phyloP scores from a whole-genome alignment of 2,113 vertebrate genomes.

The Corydoras maculifer region DNA sequence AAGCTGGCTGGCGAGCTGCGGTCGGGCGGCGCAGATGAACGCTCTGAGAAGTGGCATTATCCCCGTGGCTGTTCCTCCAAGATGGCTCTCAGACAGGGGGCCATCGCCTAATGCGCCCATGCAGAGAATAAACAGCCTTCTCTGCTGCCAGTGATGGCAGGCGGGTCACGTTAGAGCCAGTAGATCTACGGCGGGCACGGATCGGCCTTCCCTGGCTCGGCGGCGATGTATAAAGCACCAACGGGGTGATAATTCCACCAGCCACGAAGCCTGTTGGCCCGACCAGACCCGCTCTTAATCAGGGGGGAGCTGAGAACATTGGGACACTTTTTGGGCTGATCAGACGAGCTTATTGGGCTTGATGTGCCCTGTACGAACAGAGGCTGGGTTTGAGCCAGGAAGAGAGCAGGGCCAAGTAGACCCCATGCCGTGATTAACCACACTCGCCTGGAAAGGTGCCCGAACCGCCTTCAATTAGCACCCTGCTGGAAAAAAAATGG shows the following conservation, averaged over 20 bases:
- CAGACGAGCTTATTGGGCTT: slow-evolving; percentile 36
- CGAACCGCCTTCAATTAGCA: slow-evolving; percentile 29
- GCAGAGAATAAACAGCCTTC: slow-evolving; percentile 22
- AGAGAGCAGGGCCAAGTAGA: slow-evolving; percentile 23
- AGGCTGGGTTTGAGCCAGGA: slow-evolving; percentile 8
- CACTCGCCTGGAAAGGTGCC: slow-evolving; percentile 7
- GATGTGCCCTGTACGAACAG: slow-evolving; percentile 30
- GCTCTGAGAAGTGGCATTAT: slow-evolving; percentile 12
- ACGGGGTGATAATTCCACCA: slow-evolving; percentile 47
- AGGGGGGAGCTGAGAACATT: slow-evolving; percentile 10
- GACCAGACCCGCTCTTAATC: too few species aligned
- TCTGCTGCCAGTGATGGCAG: neutral
- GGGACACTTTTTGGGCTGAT: slow-evolving; percentile 33
- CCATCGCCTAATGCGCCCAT: slow-evolving; percentile 9
- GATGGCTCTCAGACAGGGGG: slow-evolving; percentile 9
- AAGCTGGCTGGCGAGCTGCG: slow-evolving; percentile 1
- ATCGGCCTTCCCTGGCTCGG: slow-evolving; percentile 20
- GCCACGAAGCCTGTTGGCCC: slow-evolving; percentile 34
- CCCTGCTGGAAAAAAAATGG: neutral
- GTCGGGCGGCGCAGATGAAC: slow-evolving; percentile 6
- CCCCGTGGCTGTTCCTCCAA: slow-evolving; percentile 3
- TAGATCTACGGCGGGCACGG: slow-evolving; percentile 46
- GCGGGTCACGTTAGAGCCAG: slow-evolving; percentile 7
- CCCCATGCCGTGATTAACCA: slow-evolving; percentile 15
- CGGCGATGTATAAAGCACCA: slow-evolving; percentile 53